Conservation (phyloP, 1,140 invertebrate species). For the Wasmannia auropunctata region DNA sequence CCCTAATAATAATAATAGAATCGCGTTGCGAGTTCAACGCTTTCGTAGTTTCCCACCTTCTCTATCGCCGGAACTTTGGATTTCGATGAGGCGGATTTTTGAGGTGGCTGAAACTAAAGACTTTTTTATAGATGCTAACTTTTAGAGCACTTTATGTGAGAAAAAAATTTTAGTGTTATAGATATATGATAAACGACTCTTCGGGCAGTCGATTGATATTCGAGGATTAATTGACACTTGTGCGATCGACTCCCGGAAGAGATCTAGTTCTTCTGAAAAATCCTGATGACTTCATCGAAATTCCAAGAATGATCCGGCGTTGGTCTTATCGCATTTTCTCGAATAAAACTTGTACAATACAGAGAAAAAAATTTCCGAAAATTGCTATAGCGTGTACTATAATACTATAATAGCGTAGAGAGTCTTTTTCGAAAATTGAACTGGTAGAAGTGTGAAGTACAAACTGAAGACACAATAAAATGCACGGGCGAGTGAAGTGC, state of each 20-base stretch:
- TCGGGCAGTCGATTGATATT: conserved; percentile 8
- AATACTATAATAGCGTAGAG: conserved; percentile 17
- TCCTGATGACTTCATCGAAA: background rate
- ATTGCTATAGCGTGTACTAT: background rate
- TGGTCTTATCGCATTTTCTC: conserved; percentile 5
- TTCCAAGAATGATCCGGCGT: background rate
- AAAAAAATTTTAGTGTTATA: background rate
- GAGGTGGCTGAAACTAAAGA: background rate
- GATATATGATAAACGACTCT: background rate
- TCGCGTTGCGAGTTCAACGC: background rate
- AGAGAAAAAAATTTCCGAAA: conserved; percentile 5
- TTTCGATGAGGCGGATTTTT: background rate
- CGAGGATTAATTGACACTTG: background rate
- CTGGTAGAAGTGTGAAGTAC: conserved; percentile 41
- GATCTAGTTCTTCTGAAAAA: background rate
- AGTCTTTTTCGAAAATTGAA: conserved; percentile 29
- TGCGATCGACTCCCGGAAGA: background rate
- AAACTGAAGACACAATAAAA: conserved; percentile 51
- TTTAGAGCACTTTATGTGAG: background rate
- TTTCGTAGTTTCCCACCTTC: conserved; percentile 13
- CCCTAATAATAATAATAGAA: conserved; percentile 18
- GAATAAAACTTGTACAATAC: conserved; percentile 9
- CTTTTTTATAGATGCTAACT: conserved; percentile 21
- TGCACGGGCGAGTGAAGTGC: conserved; percentile 1
- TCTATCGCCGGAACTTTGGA: background rate